Evolutionary conservation across 2,888 invertebrate species (phyloP).

Genomic region (Melinaea menophilus): DNA sequence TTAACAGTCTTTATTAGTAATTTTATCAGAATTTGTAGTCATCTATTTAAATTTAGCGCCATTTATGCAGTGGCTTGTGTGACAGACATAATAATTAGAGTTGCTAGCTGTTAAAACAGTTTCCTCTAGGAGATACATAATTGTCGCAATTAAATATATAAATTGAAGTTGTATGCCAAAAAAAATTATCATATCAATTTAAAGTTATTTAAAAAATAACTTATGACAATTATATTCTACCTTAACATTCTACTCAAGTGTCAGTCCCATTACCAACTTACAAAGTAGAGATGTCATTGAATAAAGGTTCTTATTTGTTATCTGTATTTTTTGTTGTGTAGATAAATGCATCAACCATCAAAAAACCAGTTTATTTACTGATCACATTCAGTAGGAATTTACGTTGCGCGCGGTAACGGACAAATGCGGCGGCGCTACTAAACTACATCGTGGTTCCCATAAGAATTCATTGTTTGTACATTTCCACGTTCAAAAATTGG

Average conservation of each 20-base stretch:
- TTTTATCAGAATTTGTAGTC: too few species aligned
- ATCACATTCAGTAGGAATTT: slow-evolving; percentile 42
- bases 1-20: too few species aligned
- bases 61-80: neutral
- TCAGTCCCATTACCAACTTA: neutral
- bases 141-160: neutral
- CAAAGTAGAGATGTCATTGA: slow-evolving; percentile 4
- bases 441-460: slow-evolving; percentile 27
- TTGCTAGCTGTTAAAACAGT: neutral
- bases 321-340: slow-evolving; percentile 1
- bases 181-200: too few species aligned
- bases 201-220: too few species aligned
- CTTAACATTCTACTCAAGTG: too few species aligned
- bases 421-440: slow-evolving; percentile 2
- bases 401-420: slow-evolving; percentile 18
- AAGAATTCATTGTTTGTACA: slow-evolving; percentile 41
- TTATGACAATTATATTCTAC: too few species aligned
- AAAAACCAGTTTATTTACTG: slow-evolving; percentile 76
- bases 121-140: neutral
- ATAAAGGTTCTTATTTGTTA: slow-evolving; percentile 1
- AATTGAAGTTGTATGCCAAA: neutral
- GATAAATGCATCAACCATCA: slow-evolving; percentile 17
- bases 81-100: neutral
- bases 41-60: slow-evolving; percentile 1
- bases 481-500: slow-evolving; percentile 41